Evolutionary conservation across 2,113 vertebrate species (phyloP), one percentile per base, ranked within the genome.

Genomic region (Dissostichus mawsoni): DNA sequence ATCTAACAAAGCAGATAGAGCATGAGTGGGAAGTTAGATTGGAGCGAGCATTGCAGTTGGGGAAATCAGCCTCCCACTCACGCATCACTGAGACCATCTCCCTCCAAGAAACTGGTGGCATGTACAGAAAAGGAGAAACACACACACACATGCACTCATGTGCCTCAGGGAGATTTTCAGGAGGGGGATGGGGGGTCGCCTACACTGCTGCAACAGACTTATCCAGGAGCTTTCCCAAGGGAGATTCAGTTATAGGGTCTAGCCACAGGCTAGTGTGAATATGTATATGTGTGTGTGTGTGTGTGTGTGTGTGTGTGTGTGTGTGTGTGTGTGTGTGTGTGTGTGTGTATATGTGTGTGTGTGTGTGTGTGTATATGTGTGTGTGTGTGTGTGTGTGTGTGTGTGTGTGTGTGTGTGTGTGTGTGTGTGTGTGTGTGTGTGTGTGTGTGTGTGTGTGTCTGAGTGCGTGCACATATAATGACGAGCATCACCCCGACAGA

Each of bases 1-100:
- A 86, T 90, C 87, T 77, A 87, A 92, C 89, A 92, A 89, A 92
- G 90, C 86, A 91, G 80, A 86, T 78, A 86, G 84, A 73, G 86
- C 74, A 77, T 87, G 85, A 90, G 90, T 92, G 91, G 90, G 90
- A 93, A 92, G 92, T 77, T 87, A 83, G 90, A 91, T 88, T 90
- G 89, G 84, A 91, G 90, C 61, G 57, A 85, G 87, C 50, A 80
- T 70, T 90, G 92, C 93, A 93, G 86, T 90, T 93, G 88, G 92
- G 89, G 90, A 92, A 92, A 92, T 93, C 90, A 91, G 77, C 89
- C 92, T 92, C 92, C 92, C 90, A 92, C 92, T 90, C 92, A 90
- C 74, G 85, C 90, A 89, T 91, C 87, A 88, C 86, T 89, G 90
- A 90, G 88, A 87, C 90, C 90, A 87, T 89, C 83, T 90, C 90